Base-by-base conservation (phyloP, 2,797 vertebrate species). In the Babyrousa celebensis region DNA sequence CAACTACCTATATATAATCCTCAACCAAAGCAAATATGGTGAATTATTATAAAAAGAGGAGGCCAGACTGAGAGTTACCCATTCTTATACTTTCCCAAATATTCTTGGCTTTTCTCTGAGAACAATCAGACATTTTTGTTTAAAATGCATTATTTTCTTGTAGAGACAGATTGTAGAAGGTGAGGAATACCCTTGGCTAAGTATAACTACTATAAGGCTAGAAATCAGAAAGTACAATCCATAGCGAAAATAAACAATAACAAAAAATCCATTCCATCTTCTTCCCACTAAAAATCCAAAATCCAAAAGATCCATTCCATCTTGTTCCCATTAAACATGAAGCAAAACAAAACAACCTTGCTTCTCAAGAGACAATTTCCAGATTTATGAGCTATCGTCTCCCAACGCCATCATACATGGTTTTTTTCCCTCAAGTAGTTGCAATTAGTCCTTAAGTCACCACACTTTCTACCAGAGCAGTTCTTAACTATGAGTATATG, bases 381-480 rank as follows among this genome's bases (percentile, higher is more conserved):
- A 94, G 43, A 78, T 72, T 54, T 84, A 94, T 65, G 56, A 82
- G 17, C 25, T 85, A 79, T 60, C 27, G 86, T 86, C 72, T 94
- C 71, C 40, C 65, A 84, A 77, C 7, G 72, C 56, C 4, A 32
- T 43, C 32, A 92, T 25, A 27, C 27, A 63, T 1, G 3, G 48
- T 40, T 80, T 20, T 48, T 56, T 70, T n/a, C 71, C 32, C 48
- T 70, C 29, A n/a, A 36, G 25, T 72, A 21, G 52, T 82, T 75
- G 8, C 5, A 83, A 78, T 29, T 29, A 78, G 32, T 82, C n/a
- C 77, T 75, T 72, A 89, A 67, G 40, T 90, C 21, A 67, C 12
- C 70, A 18, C 12, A 62, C 12, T 83, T 95, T 60, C 43, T 65
- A 52, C 15, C 77, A 60, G 12, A 89, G 60, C 2, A 65, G 16